Evolutionary conservation across 2,113 vertebrate genomes (phyloP).

Genomic region (Megalops atlanticus): DNA sequence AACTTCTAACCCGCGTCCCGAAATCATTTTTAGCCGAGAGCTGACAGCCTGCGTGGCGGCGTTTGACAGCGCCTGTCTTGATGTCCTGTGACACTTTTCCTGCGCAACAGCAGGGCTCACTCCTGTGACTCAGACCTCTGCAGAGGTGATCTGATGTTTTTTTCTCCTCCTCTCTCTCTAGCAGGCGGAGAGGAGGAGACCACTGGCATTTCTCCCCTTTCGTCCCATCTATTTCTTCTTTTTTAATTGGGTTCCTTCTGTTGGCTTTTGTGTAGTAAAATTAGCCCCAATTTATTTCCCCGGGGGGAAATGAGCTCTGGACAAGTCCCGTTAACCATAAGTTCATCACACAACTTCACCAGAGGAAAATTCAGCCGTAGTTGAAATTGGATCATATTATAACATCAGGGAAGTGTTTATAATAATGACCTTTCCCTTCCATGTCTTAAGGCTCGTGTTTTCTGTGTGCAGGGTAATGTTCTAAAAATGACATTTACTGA

Average conservation of each 20-base stretch:
- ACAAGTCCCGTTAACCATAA: background rate
- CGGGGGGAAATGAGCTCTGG: background rate
- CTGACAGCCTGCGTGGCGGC: slow-evolving; percentile 72
- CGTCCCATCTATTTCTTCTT: slow-evolving; percentile 41
- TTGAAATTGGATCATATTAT: no score
- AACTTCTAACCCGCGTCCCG: slow-evolving; percentile 66
- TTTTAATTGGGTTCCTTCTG: background rate
- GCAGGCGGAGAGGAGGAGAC: slow-evolving; percentile 56
- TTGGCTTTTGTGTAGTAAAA: background rate
- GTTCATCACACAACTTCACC: no score
- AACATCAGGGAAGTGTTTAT: no score
- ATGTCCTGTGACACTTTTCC: slow-evolving; percentile 71
- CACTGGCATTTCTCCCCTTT: slow-evolving; percentile 37
- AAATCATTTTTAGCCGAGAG: slow-evolving; percentile 70
- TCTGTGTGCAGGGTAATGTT: background rate
- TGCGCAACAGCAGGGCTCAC: slow-evolving; percentile 65
- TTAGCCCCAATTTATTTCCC: background rate
- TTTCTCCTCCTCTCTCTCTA: slow-evolving; percentile 78
- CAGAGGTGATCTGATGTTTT: slow-evolving; percentile 86
- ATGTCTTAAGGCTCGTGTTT: background rate
- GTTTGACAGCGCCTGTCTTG: slow-evolving; percentile 68
- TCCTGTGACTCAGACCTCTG: slow-evolving; percentile 69
- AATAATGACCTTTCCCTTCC: background rate
- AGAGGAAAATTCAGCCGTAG: no score
- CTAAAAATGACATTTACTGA: background rate